Evolutionary conservation across 1,140 invertebrate species (phyloP), one percentile per base, ranked within the genome.

Genomic region (Cataglyphis hispanica): DNA sequence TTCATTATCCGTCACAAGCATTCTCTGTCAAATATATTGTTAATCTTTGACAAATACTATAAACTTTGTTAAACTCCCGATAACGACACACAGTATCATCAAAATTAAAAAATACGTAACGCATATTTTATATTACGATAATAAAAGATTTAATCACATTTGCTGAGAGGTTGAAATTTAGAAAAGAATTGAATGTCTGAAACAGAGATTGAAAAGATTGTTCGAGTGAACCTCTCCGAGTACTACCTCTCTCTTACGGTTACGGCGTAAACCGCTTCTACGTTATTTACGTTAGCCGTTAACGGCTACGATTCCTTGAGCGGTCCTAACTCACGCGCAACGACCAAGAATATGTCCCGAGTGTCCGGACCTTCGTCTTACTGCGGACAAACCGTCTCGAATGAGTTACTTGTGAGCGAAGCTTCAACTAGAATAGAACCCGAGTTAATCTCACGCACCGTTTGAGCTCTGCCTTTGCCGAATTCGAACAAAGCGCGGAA

Each of bases 341-440:
- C 92, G 91, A 88, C 90, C 91, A 90, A 92, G 91, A 93, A 94
- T 94, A 93, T 91, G 92, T 93, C 92, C 92, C 91, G 90, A 88
- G 91, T 87, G 92, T 93, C 91, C 92, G 89, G 90, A 94, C 93
- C 93, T 94, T 93, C 93, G 92, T 94, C 93, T 93, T 93, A 87
- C 80, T 87, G 88, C 81, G 87, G 88, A 72, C 72, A 86, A 66
- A 86, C 91, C 84, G 86, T 85, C 89, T 92, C 89, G 89, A 90
- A 91, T 90, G 90, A 89, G 87, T 87, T 88, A 80, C 63, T 89
- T 87, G 86, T 37, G 83, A 85, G 81, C 88, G 43, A 89, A 77
- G 86, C 81, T 77, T 61, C 27, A 61, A 60, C 67, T 43, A 13
- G 50, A 46, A 22, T 25, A 13, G 46, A 37, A 40, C 31, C 22